phyloP scores from a whole-genome alignment of 1,140 invertebrate genomes.

The Sminthurinus signatus region DNA sequence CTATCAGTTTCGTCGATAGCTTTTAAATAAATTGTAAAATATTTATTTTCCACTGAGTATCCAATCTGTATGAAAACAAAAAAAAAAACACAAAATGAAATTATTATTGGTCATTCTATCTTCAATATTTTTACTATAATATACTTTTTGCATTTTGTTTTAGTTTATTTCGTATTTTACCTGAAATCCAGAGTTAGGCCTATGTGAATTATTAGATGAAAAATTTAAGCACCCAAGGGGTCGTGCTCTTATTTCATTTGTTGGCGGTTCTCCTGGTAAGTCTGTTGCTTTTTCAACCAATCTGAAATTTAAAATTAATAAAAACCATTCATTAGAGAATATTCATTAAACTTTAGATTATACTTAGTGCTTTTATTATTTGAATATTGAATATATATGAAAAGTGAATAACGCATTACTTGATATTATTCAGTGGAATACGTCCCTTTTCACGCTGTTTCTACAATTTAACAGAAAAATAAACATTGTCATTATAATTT shows the following conservation, averaged over 20 bases:
- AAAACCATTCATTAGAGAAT: no score
- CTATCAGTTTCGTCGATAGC: conserved; percentile 63
- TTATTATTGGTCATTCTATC: no score
- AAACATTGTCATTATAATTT: no score
- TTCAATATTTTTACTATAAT: no score
- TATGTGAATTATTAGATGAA: conserved; percentile 40
- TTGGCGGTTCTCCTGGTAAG: conserved; percentile 17
- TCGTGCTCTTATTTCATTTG: conserved; percentile 21
- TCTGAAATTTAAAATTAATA: no score
- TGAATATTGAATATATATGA: no score
- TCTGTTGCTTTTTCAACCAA: conserved; percentile 61
- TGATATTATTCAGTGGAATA: conserved; percentile 62
- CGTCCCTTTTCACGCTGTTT: conserved; percentile 60
- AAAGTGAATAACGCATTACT: no score
- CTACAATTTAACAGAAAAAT: conserved; percentile 22
- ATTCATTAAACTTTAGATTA: no score
- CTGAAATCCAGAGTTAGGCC: conserved; percentile 44
- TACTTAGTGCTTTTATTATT: no score
- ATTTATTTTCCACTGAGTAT: conserved; percentile 61
- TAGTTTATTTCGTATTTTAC: no score
- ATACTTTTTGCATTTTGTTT: no score
- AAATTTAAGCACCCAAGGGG: conserved; percentile 47
- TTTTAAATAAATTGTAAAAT: conserved; percentile 71
- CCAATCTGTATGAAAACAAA: conserved; percentile 50
- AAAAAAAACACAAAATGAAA: no score